These are phyloP conservation scores for Eubasilissa splendida DNA, from an alignment of 2,888 invertebrate species.

Conservation along the genomic window DNA sequence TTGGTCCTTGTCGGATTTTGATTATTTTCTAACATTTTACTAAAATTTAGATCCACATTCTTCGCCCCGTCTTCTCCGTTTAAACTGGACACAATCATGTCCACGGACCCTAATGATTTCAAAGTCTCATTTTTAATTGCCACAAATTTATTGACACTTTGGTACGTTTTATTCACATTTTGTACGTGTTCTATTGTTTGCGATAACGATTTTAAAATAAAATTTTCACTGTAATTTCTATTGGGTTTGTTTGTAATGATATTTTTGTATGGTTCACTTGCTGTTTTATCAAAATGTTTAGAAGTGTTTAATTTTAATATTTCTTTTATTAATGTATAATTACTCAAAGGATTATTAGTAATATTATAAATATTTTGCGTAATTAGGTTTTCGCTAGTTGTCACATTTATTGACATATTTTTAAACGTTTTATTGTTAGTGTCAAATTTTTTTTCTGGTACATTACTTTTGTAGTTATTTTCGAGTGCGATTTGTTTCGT, in stretches of 20 bases:
- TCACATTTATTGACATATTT: neutral
- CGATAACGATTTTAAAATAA: neutral
- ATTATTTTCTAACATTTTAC: constrained; percentile 14
- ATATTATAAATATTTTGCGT: too few species aligned
- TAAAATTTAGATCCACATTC: constrained; percentile 18
- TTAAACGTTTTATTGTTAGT: neutral
- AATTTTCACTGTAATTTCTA: neutral
- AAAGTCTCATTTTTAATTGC: constrained; percentile 40
- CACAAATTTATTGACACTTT: neutral
- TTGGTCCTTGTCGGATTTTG: neutral
- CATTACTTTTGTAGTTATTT: too few species aligned
- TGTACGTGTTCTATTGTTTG: neutral
- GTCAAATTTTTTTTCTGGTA: neutral
- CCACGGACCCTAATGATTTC: constrained; percentile 53
- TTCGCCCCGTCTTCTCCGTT: constrained; percentile 22
- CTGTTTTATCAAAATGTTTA: neutral
- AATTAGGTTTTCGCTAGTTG: too few species aligned
- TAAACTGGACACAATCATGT: constrained; percentile 51
- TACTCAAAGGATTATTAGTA: too few species aligned
- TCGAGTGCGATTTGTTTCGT: too few species aligned
- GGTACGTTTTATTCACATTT: neutral
- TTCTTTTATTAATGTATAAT: too few species aligned
- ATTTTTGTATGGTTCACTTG: neutral
- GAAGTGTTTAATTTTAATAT: neutral
- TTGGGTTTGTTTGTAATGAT: neutral